These are phyloP conservation scores for Antigone vipio DNA, from an alignment of 2,113 vertebrate species.

Conservation along the genomic window DNA sequence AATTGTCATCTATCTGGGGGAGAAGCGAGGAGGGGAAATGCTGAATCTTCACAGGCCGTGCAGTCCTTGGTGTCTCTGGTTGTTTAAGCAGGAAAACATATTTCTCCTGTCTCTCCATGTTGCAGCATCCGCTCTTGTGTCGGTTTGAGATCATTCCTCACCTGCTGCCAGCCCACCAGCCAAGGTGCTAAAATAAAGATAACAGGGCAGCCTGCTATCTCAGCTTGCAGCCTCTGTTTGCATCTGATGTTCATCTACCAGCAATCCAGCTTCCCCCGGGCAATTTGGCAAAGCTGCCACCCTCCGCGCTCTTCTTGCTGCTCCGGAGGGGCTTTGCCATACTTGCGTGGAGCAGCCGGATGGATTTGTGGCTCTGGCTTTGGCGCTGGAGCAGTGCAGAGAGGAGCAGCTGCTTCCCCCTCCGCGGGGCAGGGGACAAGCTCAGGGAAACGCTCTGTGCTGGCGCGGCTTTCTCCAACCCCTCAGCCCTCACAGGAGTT, in stretches of 20 bases:
- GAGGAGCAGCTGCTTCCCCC: not conserved
- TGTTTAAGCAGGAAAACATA: not conserved
- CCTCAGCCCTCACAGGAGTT: not conserved
- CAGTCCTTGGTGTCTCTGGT: not conserved
- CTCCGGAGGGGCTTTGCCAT: not conserved
- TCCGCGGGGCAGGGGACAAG: fast-evolving
- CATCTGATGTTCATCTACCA: not conserved
- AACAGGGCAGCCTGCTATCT: not conserved
- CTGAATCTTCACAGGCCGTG: fast-evolving
- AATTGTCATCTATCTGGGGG: not conserved
- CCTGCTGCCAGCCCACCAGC: not conserved
- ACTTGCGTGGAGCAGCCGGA: not conserved
- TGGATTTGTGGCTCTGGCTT: not conserved
- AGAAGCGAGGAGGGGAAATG: not conserved
- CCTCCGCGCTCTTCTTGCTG: fast-evolving
- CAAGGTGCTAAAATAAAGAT: not conserved
- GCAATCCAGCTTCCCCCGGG: not conserved
- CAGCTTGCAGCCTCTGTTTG: not conserved
- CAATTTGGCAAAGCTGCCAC: not conserved
- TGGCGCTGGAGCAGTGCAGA: not conserved
- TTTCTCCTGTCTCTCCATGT: not conserved
- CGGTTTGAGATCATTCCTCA: not conserved
- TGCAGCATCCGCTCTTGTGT: not conserved
- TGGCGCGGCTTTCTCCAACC: too few relatives aligned
- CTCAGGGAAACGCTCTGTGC: not conserved